Evolutionary conservation across 2,113 vertebrate genomes (phyloP).

Genomic region (Phyllopteryx taeniolatus): DNA sequence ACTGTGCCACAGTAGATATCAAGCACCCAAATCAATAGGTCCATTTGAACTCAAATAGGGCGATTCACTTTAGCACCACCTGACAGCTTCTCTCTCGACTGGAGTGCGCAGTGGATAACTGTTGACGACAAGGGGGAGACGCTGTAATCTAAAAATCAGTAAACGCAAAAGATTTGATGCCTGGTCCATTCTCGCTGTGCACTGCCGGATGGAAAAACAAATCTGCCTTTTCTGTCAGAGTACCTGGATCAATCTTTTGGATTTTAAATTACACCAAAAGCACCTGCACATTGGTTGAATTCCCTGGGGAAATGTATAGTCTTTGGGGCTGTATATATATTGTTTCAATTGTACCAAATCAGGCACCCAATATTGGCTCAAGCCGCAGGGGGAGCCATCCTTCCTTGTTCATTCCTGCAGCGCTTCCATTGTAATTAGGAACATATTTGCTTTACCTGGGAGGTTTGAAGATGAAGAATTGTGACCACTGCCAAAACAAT

Average conservation of each 20-base stretch:
- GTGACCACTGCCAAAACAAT: constrained; percentile 4
- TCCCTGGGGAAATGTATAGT: constrained; percentile 31
- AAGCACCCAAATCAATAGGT: constrained; percentile 22
- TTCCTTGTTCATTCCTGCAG: constrained; percentile 33
- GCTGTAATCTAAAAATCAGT: constrained; percentile 11
- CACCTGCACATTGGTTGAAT: not conserved
- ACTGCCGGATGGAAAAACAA: constrained; percentile 3
- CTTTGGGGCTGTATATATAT: constrained; percentile 26
- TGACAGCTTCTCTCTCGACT: not conserved
- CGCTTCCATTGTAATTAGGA: constrained; percentile 34
- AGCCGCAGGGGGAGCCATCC: constrained; percentile 26
- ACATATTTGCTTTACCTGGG: constrained; percentile 29
- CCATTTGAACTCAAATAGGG: constrained; percentile 19
- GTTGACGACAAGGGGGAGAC: constrained; percentile 12
- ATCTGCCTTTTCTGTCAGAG: constrained; percentile 16
- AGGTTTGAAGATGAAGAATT: constrained; percentile 28
- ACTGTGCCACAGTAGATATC: constrained; percentile 18
- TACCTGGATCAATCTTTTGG: constrained; percentile 18
- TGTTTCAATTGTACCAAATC: constrained; percentile 43
- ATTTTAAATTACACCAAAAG: constrained; percentile 25
- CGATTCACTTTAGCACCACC: not conserved
- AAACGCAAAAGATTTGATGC: constrained; percentile 9
- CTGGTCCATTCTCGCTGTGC: not conserved
- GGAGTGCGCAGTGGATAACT: constrained; percentile 10
- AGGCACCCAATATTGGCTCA: constrained; percentile 35